These are phyloP conservation scores for Myocastor coypus DNA, from an alignment of 2,113 vertebrate genomes.

Conservation along the genomic window DNA sequence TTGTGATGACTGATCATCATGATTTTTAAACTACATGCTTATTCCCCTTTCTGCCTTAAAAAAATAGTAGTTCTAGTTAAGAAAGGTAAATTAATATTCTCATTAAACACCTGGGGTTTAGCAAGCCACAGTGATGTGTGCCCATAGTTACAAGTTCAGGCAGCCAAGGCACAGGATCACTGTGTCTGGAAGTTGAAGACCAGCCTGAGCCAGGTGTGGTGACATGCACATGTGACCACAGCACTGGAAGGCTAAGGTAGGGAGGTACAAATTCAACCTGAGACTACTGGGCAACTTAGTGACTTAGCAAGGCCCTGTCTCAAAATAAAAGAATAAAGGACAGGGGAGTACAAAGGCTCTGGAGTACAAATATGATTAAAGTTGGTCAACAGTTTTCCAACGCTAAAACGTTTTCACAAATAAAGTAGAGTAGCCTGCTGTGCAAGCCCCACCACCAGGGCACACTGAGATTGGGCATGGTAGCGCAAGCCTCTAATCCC, in stretches of 20 bases:
- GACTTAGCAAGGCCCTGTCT: background rate
- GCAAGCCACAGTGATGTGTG: background rate
- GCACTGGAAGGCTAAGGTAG: background rate
- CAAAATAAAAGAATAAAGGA: background rate
- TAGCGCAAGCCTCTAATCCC: no score
- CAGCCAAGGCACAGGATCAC: background rate
- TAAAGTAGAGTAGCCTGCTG: background rate
- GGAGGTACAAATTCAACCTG: background rate
- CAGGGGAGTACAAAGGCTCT: background rate
- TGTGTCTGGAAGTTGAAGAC: background rate
- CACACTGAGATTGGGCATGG: no score
- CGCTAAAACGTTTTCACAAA: constrained; percentile 20
- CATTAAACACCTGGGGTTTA: background rate
- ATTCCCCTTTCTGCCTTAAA: background rate
- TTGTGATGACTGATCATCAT: constrained; percentile 10
- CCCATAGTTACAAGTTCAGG: background rate
- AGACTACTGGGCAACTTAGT: background rate
- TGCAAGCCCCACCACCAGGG: no score
- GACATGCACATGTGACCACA: background rate
- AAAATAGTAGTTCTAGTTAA: constrained; percentile 52
- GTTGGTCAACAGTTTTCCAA: constrained; percentile 41
- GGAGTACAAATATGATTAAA: constrained; percentile 49
- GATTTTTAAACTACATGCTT: constrained; percentile 45
- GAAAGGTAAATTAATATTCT: constrained; percentile 49
- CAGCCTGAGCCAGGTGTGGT: background rate